Base-by-base conservation (phyloP, 2,888 invertebrate genomes). In the Amitus sp. region DNA sequence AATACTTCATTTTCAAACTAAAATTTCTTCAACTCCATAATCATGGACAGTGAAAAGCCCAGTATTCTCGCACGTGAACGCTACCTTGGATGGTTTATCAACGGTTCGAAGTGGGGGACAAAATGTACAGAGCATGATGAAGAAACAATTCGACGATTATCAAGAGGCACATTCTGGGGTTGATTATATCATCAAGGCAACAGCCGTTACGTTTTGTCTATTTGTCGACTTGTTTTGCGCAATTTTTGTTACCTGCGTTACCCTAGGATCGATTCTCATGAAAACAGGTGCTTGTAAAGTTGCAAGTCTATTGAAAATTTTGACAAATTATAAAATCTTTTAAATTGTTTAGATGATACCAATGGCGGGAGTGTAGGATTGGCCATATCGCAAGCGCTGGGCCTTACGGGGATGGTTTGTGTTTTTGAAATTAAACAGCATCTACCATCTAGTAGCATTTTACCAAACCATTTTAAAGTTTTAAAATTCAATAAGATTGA, bases 1-100 rank as follows among this genome's bases (percentile, higher is more conserved):
- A 27, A 27, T 27, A 27, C 27, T 27, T 6, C 27, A 30, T 40
- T 55, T 5, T 15, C n/a, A n/a, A n/a, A n/a, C n/a, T n/a, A n/a
- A n/a, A n/a, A n/a, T n/a, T n/a, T n/a, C n/a, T n/a, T n/a, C n/a
- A n/a, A n/a, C n/a, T n/a, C n/a, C n/a, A n/a, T n/a, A n/a, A n/a
- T n/a, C n/a, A n/a, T n/a, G n/a, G n/a, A 27, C 30, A 80, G 89
- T 86, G 5, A 84, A 93, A 60, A 95, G 95, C 81, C 97, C 97
- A 0, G 91, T 97, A 0, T 96, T 95, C 80, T 93, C 95, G 0
- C 95, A 96, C 78, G 87, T 96, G 69, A 90, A 92, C 5, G 90
- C 95, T 0, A 90, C 94, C 0, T 83, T 97, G 1, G 89, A 90
- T 65, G 97, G 97, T 0, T 86, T 97, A 23, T 88, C 92, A 28